phyloP scores from a whole-genome alignment of 2,797 vertebrate species.

The Eulemur coronatus region DNA sequence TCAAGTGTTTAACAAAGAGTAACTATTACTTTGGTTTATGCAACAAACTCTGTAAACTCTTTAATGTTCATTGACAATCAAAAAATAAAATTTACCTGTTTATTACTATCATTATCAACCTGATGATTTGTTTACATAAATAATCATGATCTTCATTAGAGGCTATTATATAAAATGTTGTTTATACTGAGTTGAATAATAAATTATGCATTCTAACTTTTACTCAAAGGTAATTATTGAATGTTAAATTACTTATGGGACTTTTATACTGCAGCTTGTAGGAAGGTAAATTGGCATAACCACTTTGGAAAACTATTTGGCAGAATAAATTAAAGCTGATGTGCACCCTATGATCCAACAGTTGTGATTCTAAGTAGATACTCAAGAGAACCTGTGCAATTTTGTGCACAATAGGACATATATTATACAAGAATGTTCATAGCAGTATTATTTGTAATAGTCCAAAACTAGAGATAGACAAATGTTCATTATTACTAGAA shows the following conservation, averaged over 20 bases:
- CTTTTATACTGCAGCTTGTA: not conserved
- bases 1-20: conserved; percentile 11
- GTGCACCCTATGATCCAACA: not conserved
- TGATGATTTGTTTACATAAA: conserved; percentile 55
- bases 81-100: conserved; percentile 18
- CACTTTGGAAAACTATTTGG: not conserved
- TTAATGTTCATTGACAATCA: conserved; percentile 34
- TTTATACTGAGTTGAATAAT: conserved; percentile 35
- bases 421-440: not conserved
- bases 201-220: conserved; percentile 37
- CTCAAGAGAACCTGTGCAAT: not conserved
- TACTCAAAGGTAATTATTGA: conserved; percentile 15
- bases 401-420: not conserved
- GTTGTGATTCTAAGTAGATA: not conserved
- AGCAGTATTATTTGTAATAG: not conserved
- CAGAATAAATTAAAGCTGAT: not conserved
- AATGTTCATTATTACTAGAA: conserved; percentile 3
- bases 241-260: conserved; percentile 28
- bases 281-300: not conserved
- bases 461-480: not conserved
- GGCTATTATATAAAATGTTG: conserved; percentile 7
- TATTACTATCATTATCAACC: conserved; percentile 2
- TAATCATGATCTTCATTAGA: conserved; percentile 34
- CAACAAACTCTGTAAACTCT: not conserved
- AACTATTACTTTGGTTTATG: conserved; percentile 33